Base-by-base conservation (phyloP, 2,888 invertebrate genomes). In the Tipula unca region DNA sequence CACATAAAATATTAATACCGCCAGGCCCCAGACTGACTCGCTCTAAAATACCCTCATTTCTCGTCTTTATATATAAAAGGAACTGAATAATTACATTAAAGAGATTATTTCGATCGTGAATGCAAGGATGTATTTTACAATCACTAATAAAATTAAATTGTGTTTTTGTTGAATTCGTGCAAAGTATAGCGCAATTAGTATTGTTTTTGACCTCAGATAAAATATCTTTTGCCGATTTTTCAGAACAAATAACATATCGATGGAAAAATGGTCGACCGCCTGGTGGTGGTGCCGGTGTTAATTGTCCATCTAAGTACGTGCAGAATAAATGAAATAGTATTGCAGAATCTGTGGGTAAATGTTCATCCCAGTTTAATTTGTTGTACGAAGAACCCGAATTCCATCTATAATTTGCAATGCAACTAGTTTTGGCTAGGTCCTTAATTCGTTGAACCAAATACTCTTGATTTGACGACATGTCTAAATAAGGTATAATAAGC, bases 351-450 rank as follows among this genome's bases (percentile, higher is more conserved):
- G 96, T 95, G 14, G 97, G 97, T 87, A 96, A 92, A 88, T 94
- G 93, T 86, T 95, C 94, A 88, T 95, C 95, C 97, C 97, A 97
- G 85, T 93, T 93, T 88, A 95, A 94, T 17, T 94, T 94, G 88
- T 94, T 93, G 88, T 93, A 93, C 35, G 91, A 91, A 82, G 95
- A 95, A 84, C 98, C 98, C 86, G 94, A 93, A 91, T 95, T 95
- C 98, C 98, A 98, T 87, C 94, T 94, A 91, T 95, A 98, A 88
- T 95, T 95, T 88, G 96, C 95, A 92, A 98, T 95, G 89, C 97
- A 97, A 10, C 97, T 96, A 87, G 97, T 97, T 89, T 93, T 93
- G 0, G 95, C 93, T 87, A 98, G 92, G 88, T 96, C 95, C 89
- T 93, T 92, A 42, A 98, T 94, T 87, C 98, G 92, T 87, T 94